Evolutionary conservation across 2,888 invertebrate genomes (phyloP), one percentile per base, ranked within the genome.

Genomic region (Parascotia fuliginaria): DNA sequence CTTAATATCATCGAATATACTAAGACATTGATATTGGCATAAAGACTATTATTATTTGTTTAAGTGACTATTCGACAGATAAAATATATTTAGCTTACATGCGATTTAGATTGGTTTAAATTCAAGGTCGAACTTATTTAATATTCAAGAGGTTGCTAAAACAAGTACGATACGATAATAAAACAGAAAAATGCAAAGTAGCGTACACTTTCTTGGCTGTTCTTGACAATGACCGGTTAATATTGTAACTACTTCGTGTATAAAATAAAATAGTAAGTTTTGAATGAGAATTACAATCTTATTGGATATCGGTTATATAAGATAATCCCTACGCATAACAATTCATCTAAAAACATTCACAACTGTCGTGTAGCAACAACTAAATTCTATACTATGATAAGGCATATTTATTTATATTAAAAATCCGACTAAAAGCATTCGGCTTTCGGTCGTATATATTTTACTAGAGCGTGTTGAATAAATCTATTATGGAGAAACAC

Each of bases 371-470:
- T 55, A 52, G 56, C 50, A 65, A 64, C 61, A 69, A 75, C 65
- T 66, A 74, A 71, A 66, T 11, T 22, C 64, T 72, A 73, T 60
- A 61, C 34, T 61, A 52, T 65, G 64, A 65, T 77, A 75, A 77
- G 73, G 75, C 75, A 71, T 71, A 70, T 70, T 64, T 45, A 60
- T 61, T 56, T 45, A 28, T 44, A 4, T 42, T 52, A 55, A 45
- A 48, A 44, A 43, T 54, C 59, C 41, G 51, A n/a, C n/a, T 54
- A 38, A 65, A 7, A 24, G 53, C 12, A 64, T 73, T 68, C 58
- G 64, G 70, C 61, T 46, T 55, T 52, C 63, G 54, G 56, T 61
- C 56, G 57, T 78, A 70, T 76, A 80, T 71, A 77, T 73, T 79
- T 65, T 52, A 60, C 74, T 79, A 79, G 60, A 58, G 52, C 59